phyloP scores from a whole-genome alignment of 1,140 invertebrate species.

The Laupala kohalensis region DNA sequence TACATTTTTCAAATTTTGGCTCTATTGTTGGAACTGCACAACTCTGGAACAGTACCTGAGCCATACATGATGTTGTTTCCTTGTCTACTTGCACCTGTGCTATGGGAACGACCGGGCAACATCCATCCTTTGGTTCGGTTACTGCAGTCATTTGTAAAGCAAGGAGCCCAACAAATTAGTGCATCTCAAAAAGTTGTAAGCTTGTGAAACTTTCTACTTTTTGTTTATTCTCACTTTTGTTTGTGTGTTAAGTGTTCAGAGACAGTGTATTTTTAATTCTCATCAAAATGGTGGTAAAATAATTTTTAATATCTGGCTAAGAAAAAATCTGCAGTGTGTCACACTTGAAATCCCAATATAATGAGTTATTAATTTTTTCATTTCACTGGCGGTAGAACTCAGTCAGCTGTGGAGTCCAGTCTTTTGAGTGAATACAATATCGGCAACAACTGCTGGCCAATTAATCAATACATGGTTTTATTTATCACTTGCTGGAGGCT shows the following conservation, averaged over 20 bases:
- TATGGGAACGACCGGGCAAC: constrained; percentile 89
- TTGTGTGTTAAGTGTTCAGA: neutral
- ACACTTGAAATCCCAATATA: too few species aligned
- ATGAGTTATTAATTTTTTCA: too few species aligned
- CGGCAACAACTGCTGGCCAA: too few species aligned
- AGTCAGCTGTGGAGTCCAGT: too few species aligned
- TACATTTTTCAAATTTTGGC: constrained; percentile 96
- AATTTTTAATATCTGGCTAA: too few species aligned
- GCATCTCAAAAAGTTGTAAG: constrained; percentile 48
- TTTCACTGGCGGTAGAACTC: too few species aligned
- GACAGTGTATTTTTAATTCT: neutral
- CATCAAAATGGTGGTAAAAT: too few species aligned
- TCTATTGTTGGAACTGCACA: constrained; percentile 72
- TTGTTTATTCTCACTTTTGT: neutral
- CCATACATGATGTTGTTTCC: constrained; percentile 83
- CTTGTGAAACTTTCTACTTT: neutral
- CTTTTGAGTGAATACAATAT: too few species aligned
- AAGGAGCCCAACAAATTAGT: constrained; percentile 60
- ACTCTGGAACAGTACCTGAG: constrained; percentile 42
- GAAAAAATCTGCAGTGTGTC: too few species aligned
- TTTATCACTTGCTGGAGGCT: too few species aligned
- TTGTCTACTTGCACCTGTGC: constrained; percentile 67
- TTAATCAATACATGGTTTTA: too few species aligned
- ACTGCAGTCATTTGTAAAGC: constrained; percentile 70
- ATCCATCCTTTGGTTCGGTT: constrained; percentile 81